phyloP scores from a whole-genome alignment of 2,113 vertebrate species.

The Trichomycterus rosablanca region DNA sequence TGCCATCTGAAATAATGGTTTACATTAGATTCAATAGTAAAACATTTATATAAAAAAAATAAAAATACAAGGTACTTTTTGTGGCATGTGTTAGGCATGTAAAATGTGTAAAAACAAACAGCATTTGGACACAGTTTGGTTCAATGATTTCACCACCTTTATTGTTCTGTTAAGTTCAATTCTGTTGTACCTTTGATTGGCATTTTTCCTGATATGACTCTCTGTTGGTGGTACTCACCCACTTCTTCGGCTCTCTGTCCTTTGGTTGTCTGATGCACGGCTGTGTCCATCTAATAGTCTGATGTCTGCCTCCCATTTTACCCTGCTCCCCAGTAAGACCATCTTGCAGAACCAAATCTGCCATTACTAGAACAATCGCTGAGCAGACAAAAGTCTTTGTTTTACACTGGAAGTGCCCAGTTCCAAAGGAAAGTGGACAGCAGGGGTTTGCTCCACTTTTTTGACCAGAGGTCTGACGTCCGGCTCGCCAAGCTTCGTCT shows the following conservation, averaged over 20 bases:
- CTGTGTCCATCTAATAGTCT: constrained; percentile 33
- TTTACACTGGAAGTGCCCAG: constrained; percentile 8
- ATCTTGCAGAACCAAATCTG: constrained; percentile 52
- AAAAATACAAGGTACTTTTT: too few relatives aligned
- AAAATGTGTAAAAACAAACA: too few relatives aligned
- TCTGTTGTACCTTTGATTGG: too few relatives aligned
- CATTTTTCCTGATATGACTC: too few relatives aligned
- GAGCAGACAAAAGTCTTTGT: not conserved
- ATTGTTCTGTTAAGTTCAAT: too few relatives aligned
- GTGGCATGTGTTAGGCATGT: too few relatives aligned
- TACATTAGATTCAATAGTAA: too few relatives aligned
- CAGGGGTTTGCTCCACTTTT: constrained; percentile 20
- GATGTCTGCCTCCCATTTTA: constrained; percentile 45
- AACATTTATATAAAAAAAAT: too few relatives aligned
- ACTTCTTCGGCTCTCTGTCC: constrained; percentile 50
- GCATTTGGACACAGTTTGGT: too few relatives aligned
- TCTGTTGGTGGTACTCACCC: constrained; percentile 58
- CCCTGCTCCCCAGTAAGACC: constrained; percentile 41
- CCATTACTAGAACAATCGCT: constrained; percentile 47
- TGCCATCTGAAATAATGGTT: too few relatives aligned
- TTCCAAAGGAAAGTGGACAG: not conserved
- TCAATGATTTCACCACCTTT: too few relatives aligned
- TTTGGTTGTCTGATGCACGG: constrained; percentile 31
- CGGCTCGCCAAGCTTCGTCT: constrained; percentile 17
- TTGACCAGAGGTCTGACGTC: constrained; percentile 26